A percentile compares a stretch with the other conserved stretches of the same genome.
Evolutionary conservation across 2,888 invertebrate genomes (phyloP).

Genomic region (Apodemia hepburni): DNA sequence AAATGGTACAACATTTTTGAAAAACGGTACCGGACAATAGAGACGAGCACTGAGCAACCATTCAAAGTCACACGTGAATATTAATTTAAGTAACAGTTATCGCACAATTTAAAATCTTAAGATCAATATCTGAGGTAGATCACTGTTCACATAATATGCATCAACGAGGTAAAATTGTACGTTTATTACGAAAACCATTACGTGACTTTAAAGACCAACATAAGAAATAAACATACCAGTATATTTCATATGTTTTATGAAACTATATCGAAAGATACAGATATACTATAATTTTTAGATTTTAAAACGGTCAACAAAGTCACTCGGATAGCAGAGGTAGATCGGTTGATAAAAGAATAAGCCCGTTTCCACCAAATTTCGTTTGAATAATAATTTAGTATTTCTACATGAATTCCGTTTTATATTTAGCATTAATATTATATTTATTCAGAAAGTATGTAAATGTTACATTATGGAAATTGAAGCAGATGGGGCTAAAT

Average conservation of each 20-base stretch:
- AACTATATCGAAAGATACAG: not conserved
- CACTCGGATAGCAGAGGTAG: slow-evolving; percentile 61
- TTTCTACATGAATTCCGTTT: not conserved
- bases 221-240: slow-evolving; percentile 18
- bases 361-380: slow-evolving; percentile 12
- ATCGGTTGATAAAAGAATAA: slow-evolving; percentile 49
- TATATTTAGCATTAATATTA: not conserved
- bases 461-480: no score
- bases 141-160: slow-evolving; percentile 71
- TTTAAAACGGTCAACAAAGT: slow-evolving; percentile 27
- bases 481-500: no score
- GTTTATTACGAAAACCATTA: slow-evolving; percentile 48
- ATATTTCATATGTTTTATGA: slow-evolving; percentile 17
- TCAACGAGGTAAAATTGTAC: slow-evolving; percentile 74
- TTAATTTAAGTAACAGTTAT: slow-evolving; percentile 77
- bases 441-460: not conserved
- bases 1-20: slow-evolving; percentile 56
- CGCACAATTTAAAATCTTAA: slow-evolving; percentile 73
- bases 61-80: slow-evolving; percentile 65
- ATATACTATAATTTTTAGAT: slow-evolving; percentile 8
- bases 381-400: not conserved
- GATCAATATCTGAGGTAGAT: slow-evolving; percentile 78
- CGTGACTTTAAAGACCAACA: slow-evolving; percentile 30
- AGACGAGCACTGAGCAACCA: slow-evolving; percentile 68
- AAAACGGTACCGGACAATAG: slow-evolving; percentile 57